A percentile compares a stretch with the other conserved stretches of the same genome.
Conservation (phyloP, 2,888 invertebrate species). For the Pecten maximus region DNA sequence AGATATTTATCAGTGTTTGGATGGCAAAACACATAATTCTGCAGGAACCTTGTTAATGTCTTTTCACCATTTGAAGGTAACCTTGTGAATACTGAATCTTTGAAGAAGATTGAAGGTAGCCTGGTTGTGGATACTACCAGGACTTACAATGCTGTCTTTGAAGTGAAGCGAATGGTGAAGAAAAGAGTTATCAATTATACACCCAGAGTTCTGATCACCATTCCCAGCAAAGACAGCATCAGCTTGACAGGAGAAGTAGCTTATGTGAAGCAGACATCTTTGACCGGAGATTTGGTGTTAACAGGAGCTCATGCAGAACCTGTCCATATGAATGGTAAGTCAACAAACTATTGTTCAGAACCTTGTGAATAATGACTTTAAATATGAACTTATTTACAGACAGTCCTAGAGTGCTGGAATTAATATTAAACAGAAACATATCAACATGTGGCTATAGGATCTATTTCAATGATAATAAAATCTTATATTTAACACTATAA, state of each 20-base stretch:
- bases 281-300: conserved; percentile 58
- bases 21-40: too few relatives aligned
- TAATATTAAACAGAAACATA: too few relatives aligned
- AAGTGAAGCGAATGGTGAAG: conserved; percentile 64
- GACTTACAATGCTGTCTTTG: conserved; percentile 69
- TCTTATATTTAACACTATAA: too few relatives aligned
- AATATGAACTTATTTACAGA: too few relatives aligned
- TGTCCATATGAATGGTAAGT: conserved; percentile 58
- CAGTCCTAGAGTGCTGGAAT: too few relatives aligned
- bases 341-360: too few relatives aligned
- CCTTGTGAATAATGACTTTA: too few relatives aligned
- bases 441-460: too few relatives aligned
- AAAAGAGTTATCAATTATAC: conserved; percentile 61
- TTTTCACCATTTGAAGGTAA: conserved; percentile 59
- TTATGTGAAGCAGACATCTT: conserved; percentile 55
- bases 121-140: conserved; percentile 67
- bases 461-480: too few relatives aligned
- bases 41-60: too few relatives aligned
- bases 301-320: conserved; percentile 58
- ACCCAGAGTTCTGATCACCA: conserved; percentile 67
- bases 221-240: conserved; percentile 65
- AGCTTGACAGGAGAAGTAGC: conserved; percentile 61
- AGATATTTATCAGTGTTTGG: too few relatives aligned
- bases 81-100: conserved; percentile 56
- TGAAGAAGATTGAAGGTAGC: conserved; percentile 66